A percentile compares a stretch with the other conserved stretches of the same genome.
phyloP scores from a whole-genome alignment of 2,888 invertebrate genomes.

The Epinotia ramella region DNA sequence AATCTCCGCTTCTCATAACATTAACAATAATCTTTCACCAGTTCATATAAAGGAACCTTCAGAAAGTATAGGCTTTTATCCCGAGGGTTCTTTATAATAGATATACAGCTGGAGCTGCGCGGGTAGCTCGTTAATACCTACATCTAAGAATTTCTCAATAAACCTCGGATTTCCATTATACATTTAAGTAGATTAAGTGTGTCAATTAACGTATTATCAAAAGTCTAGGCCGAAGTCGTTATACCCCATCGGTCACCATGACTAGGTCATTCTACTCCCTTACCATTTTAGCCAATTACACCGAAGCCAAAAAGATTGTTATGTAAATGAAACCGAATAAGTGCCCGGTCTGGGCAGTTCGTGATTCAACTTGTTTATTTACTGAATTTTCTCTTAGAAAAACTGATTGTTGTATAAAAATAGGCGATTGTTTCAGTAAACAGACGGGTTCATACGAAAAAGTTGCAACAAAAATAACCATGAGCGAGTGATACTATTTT shows the following conservation, averaged over 20 bases:
- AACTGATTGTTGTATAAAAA: neutral
- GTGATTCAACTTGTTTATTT: conserved; percentile 8
- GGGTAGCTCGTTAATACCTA: too few species aligned
- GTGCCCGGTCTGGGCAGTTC: conserved; percentile 7
- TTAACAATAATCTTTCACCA: too few species aligned
- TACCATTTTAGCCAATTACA: conserved; percentile 37
- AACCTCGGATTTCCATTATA: neutral
- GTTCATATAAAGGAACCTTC: too few species aligned
- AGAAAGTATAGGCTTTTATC: too few species aligned
- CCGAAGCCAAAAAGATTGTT: conserved; percentile 41
- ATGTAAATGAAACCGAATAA: conserved; percentile 40
- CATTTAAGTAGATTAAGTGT: neutral
- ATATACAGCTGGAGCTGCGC: too few species aligned
- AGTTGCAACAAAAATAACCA: neutral
- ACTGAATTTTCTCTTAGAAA: neutral
- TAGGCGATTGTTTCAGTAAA: neutral
- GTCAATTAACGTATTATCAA: neutral
- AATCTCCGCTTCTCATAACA: too few species aligned
- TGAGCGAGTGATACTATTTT: neutral
- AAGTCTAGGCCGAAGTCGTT: neutral
- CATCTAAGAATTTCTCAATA: neutral
- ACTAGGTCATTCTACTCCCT: conserved; percentile 13
- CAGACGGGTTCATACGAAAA: neutral
- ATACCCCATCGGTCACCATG: conserved; percentile 1
- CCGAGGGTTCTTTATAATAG: too few species aligned